Evolutionary conservation across 1,140 invertebrate genomes (phyloP).

Genomic region (Oreohelix idahoensis): DNA sequence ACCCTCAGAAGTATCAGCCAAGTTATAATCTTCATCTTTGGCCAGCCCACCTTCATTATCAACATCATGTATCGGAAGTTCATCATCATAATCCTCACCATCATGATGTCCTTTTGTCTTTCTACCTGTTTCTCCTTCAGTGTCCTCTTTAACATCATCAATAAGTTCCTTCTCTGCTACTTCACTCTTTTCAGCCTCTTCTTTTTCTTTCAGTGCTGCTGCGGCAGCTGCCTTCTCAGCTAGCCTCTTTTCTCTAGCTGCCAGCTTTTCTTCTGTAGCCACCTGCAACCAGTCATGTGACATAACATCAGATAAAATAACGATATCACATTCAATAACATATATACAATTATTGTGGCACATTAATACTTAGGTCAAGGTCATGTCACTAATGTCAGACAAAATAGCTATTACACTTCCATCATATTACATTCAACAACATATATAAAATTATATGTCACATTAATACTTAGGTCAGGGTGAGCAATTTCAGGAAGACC

Average conservation of each 20-base stretch:
- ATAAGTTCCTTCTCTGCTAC: not conserved
- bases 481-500: no score
- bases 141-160: not conserved
- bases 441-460: no score
- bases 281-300: not conserved
- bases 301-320: no score
- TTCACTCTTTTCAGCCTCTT: not conserved
- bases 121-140: not conserved
- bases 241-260: not conserved
- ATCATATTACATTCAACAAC: no score
- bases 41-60: constrained; percentile 22
- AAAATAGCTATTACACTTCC: no score
- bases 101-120: not conserved
- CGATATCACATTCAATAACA: no score
- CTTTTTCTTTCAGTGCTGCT: constrained; percentile 7
- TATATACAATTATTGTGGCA: no score
- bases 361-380: not conserved
- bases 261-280: constrained; percentile 19
- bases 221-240: constrained; percentile 23
- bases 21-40: constrained; percentile 18
- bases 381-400: not conserved
- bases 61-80: constrained; percentile 7
- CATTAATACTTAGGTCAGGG: no score
- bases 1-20: no score
- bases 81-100: constrained; percentile 23